Evolutionary conservation across 2,888 invertebrate species (phyloP), one percentile per base, ranked within the genome.

Genomic region (Spisula subtruncata): DNA sequence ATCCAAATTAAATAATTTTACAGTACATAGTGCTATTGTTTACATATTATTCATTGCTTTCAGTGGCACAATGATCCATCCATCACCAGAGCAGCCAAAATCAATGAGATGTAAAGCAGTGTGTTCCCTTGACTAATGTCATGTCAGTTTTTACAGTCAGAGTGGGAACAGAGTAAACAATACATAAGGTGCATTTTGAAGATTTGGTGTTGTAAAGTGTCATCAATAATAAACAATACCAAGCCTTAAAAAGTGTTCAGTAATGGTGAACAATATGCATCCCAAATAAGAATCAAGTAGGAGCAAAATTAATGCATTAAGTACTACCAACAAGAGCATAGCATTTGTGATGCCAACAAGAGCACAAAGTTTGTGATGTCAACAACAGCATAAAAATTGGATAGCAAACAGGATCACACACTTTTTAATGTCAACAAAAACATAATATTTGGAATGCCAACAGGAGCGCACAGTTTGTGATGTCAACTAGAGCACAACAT

Each of bases 81-180:
- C 25, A 66, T 25, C 35, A 75, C 16, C 32, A 35, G 14, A 75
- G 35, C 12, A 35, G 75, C 75, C 75, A 75, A 75, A 35, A 75
- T 35, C 35, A 75, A 75, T 75, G 75, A 41, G 41, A 75, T 35
- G 35, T 75, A 35, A 75, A 75, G 18, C 75, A 75, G 75, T 75
- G 75, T 75, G 75, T 35, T 75, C 35, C 75, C 16, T 75, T 75
- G 75, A 75, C 75, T 35, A 75, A 75, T 75, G 32, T 35, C 75
- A 32, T 75, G 75, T 75, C 75, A 75, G 18, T 75, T 75, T 75
- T 75, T 75, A 75, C 75, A 75, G 18, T 32, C 75, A 35, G 35
- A 75, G 10, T 16, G 8, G 35, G 35, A 75, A 75, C 35, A 16
- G 75, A 35, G 10, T 35, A 75, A 14, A 75, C 35, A 75, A 75